Conservation (phyloP, 2,888 invertebrate species). For the Epinotia bilunana region DNA sequence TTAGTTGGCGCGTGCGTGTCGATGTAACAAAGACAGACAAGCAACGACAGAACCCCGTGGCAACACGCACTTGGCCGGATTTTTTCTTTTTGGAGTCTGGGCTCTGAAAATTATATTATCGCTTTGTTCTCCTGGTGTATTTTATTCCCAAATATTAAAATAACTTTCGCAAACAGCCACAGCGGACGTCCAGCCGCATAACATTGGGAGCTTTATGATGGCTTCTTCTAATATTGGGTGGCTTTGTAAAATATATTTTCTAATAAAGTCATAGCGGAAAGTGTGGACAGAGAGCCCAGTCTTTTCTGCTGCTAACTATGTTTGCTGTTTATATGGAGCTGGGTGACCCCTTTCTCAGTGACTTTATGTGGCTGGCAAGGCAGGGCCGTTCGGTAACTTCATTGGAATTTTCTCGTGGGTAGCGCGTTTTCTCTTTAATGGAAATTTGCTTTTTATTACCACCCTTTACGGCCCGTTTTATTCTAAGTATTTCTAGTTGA, state of each 20-base stretch:
- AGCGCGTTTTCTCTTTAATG: slow-evolving; percentile 16
- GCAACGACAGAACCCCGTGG: too few species aligned
- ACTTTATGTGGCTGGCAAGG: slow-evolving; percentile 46
- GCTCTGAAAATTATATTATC: too few species aligned
- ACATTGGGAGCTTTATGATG: slow-evolving; percentile 24
- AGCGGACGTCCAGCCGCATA: slow-evolving; percentile 28
- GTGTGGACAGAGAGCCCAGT: slow-evolving; percentile 39
- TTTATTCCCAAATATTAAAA: slow-evolving; percentile 6
- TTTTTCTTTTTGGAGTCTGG: too few species aligned
- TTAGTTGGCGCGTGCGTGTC: too few species aligned
- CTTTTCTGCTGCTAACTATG: slow-evolving; percentile 54
- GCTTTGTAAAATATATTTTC: slow-evolving; percentile 40
- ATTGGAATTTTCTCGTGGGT: slow-evolving; percentile 40
- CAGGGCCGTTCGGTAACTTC: slow-evolving; percentile 40
- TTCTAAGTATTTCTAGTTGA: not conserved
- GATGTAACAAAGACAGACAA: too few species aligned
- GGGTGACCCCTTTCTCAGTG: slow-evolving; percentile 50
- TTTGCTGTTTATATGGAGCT: slow-evolving; percentile 59
- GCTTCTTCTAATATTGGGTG: slow-evolving; percentile 26
- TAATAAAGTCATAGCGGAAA: slow-evolving; percentile 52
- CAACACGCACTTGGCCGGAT: too few species aligned
- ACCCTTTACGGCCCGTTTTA: slow-evolving; percentile 4
- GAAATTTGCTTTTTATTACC: slow-evolving; percentile 23
- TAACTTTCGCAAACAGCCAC: slow-evolving; percentile 2
- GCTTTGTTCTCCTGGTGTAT: not conserved